A percentile compares a stretch with the other conserved stretches of the same genome.
Evolutionary conservation across 2,113 vertebrate species (phyloP).

Genomic region (Chauna torquata): DNA sequence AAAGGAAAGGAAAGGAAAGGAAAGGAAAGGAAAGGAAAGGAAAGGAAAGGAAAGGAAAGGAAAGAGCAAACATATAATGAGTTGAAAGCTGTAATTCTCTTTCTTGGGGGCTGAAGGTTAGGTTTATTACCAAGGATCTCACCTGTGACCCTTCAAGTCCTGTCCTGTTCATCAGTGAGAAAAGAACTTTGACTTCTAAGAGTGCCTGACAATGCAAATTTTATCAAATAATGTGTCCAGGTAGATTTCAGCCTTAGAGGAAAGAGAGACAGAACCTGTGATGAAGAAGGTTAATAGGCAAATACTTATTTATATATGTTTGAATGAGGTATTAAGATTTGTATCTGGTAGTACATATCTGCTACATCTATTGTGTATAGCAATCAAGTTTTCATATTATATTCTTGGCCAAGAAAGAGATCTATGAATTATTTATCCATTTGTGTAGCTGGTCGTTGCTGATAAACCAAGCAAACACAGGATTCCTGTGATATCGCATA

Average conservation of each 20-base stretch:
- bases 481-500: background rate
- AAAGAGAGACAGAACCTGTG: background rate
- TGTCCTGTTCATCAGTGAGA: background rate
- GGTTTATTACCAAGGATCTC: background rate
- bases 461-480: background rate
- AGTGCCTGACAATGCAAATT: background rate
- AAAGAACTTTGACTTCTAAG: constrained; percentile 13
- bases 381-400: background rate
- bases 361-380: background rate
- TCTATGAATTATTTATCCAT: background rate
- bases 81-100: background rate
- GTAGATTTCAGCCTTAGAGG: background rate
- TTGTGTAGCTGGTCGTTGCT: background rate
- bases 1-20: too few species aligned
- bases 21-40: too few species aligned
- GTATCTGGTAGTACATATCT: background rate
- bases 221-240: background rate
- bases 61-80: too few species aligned
- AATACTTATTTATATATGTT: background rate
- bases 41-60: too few species aligned
- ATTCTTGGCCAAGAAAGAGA: background rate
- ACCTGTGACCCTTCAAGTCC: background rate
- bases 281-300: background rate
- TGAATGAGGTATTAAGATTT: background rate
- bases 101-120: background rate